Evolutionary conservation across 1,140 invertebrate species (phyloP).

Genomic region (Adelges cooleyi): DNA sequence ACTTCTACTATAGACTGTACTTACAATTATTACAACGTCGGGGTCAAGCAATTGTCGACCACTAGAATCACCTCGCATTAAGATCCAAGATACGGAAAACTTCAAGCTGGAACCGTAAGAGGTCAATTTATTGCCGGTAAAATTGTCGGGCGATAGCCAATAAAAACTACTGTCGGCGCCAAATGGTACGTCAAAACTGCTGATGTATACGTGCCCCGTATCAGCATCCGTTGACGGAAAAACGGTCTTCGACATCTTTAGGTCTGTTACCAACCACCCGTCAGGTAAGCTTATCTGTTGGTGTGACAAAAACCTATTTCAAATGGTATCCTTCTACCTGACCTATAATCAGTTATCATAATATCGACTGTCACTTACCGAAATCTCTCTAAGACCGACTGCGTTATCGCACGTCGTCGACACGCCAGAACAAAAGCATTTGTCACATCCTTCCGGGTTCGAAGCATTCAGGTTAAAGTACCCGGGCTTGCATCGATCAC

Average conservation of each 20-base stretch:
- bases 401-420: slow-evolving; percentile 54
- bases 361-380: too few species aligned
- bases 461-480: slow-evolving; percentile 65
- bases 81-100: slow-evolving; percentile 69
- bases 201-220: slow-evolving; percentile 46
- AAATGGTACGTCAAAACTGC: slow-evolving; percentile 50
- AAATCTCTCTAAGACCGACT: slow-evolving; percentile 45
- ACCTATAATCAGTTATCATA: too few species aligned
- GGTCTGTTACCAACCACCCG: slow-evolving; percentile 53
- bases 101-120: slow-evolving; percentile 74
- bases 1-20: too few species aligned
- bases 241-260: slow-evolving; percentile 43
- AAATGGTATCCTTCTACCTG: too few species aligned
- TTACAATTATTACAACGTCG: slow-evolving; percentile 73
- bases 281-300: slow-evolving; percentile 46
- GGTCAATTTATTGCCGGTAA: slow-evolving; percentile 59
- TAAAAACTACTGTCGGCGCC: slow-evolving; percentile 62
- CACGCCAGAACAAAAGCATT: slow-evolving; percentile 87
- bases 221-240: slow-evolving; percentile 44
- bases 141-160: slow-evolving; percentile 72
- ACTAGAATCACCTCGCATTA: slow-evolving; percentile 76
- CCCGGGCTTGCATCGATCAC: slow-evolving; percentile 70
- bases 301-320: too few species aligned
- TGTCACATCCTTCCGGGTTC: slow-evolving; percentile 69
- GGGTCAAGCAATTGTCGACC: slow-evolving; percentile 70